Conservation (phyloP, 2,888 invertebrate species). For the Ernsta delagoae region DNA sequence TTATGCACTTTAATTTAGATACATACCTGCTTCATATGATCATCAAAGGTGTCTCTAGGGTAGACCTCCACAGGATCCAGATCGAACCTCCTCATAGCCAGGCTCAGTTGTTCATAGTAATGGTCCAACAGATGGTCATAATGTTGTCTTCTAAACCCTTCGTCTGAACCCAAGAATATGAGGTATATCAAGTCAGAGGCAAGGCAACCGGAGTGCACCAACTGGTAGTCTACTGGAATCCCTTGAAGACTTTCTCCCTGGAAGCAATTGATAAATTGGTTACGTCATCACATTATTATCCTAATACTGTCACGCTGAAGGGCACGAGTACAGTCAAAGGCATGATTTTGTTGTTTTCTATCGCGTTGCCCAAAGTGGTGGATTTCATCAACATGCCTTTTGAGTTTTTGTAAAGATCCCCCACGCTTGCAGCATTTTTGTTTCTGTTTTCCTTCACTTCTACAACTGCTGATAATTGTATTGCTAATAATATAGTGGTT, state of each 20-base stretch:
- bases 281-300: too few relatives aligned
- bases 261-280: conserved; percentile 37
- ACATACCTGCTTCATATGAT: conserved; percentile 56
- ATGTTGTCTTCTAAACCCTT: conserved; percentile 55
- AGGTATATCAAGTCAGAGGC: conserved; percentile 65
- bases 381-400: too few relatives aligned
- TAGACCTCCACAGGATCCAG: conserved; percentile 55
- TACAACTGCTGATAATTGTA: too few relatives aligned
- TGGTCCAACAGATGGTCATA: conserved; percentile 48
- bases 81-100: conserved; percentile 49
- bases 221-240: conserved; percentile 65
- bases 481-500: too few relatives aligned
- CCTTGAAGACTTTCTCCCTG: conserved; percentile 55
- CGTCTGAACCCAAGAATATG: conserved; percentile 62
- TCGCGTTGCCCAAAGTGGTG: too few relatives aligned
- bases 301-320: conserved; percentile 50
- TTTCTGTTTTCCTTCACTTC: too few relatives aligned
- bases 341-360: too few relatives aligned
- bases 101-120: conserved; percentile 51
- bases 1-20: too few relatives aligned
- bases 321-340: too few relatives aligned
- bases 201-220: conserved; percentile 56
- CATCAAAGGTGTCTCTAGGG: conserved; percentile 56
- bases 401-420: too few relatives aligned
- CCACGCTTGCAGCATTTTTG: too few relatives aligned